A percentile compares a stretch with the other conserved stretches of the same genome.
These are phyloP conservation scores for Eledone cirrhosa DNA, from an alignment of 2,888 invertebrate species.

Conservation along the genomic window DNA sequence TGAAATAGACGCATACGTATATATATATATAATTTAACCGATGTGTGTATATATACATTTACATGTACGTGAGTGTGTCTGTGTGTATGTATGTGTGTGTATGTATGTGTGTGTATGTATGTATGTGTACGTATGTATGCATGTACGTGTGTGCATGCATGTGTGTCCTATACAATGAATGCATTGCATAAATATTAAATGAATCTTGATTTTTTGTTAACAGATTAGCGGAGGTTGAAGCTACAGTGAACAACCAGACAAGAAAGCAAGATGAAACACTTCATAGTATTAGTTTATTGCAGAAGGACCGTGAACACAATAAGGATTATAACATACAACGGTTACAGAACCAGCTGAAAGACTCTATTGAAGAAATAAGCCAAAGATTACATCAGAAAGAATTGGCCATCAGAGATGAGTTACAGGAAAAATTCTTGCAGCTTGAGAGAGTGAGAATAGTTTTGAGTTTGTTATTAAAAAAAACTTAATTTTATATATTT, in stretches of 20 bases:
- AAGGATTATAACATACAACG: constrained; percentile 59
- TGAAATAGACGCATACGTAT: too few species aligned
- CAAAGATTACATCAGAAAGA: constrained; percentile 61
- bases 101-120: too few species aligned
- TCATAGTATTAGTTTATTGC: constrained; percentile 59
- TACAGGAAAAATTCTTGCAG: constrained; percentile 57
- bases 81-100: too few species aligned
- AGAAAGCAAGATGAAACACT: constrained; percentile 62
- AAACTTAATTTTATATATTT: too few species aligned
- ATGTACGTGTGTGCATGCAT: too few species aligned
- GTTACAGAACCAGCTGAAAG: constrained; percentile 57
- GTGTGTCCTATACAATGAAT: too few species aligned
- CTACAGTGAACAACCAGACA: constrained; percentile 54
- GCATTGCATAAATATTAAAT: too few species aligned
- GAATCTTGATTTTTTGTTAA: background rate
- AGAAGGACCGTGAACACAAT: constrained; percentile 61
- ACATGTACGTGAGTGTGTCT: too few species aligned
- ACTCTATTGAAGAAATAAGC: constrained; percentile 63
- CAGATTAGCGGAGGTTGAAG: constrained; percentile 45
- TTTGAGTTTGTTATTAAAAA: too few species aligned
- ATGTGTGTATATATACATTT: too few species aligned
- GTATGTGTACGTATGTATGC: too few species aligned
- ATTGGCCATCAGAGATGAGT: constrained; percentile 63
- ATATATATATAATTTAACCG: too few species aligned
- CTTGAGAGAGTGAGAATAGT: constrained; percentile 57